Evolutionary conservation across 2,113 vertebrate genomes (phyloP), one percentile per base, ranked within the genome.

Genomic region (Riparia riparia): DNA sequence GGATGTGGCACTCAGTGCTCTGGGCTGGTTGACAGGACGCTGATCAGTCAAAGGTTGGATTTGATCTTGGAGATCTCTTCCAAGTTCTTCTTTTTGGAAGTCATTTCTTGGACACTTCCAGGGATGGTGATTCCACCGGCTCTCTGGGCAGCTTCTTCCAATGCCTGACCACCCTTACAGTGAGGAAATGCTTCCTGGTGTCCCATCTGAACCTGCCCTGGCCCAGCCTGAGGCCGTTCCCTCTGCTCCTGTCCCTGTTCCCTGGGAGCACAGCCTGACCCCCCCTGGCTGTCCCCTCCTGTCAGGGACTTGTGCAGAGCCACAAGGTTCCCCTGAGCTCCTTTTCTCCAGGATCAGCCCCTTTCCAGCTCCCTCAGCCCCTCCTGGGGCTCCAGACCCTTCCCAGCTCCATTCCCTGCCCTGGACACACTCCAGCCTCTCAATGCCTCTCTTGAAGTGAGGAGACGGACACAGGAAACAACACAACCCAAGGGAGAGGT

Each of bases 191-290:
- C 32, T 60, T 58, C 60, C 45, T 74, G 18, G 22, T 73, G 44
- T 16, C 53, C 25, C 14, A 18, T 20, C n/a, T 76, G 41, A 47
- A 1, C 17, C 24, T 69, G 1, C 11, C 2, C 12, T 61, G n/a
- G n/a, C 0, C 0, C 20, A 69, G 5, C n/a, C 0, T 0, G 2
- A 69, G 20, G 6, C 47, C 0, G 0, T 54, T 47, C 1, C 17
- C 24, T 69, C 41, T 37, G 12, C 0, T 63, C 63, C 21, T 42
- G 24, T 41, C 39, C n/a, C 17, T 60, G n/a, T 31, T 60, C 25
- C 54, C 14, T n/a, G 34, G 20, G 12, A 69, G 63, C 61, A 82
- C 9, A 82, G 25, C 6, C 34, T 0, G 1, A 34, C 1, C 6
- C 7, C 7, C 18, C 8, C 7, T 37, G 2, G 29, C 54, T 76